phyloP scores from a whole-genome alignment of 2,797 vertebrate species.

The Sylvia borin region DNA sequence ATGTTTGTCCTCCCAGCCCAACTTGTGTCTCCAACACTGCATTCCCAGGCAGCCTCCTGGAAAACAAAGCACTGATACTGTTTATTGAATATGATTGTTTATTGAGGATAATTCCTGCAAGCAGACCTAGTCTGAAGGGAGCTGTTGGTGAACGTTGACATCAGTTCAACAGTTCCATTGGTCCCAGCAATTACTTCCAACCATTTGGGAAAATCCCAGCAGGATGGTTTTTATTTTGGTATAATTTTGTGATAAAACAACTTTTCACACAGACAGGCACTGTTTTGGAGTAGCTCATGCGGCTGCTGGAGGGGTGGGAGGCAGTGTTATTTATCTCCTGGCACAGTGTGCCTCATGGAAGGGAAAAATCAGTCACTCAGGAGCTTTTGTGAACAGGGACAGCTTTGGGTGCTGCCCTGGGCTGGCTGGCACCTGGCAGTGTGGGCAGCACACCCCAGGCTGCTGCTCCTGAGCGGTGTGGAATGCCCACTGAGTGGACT shows the following conservation, averaged over 20 bases:
- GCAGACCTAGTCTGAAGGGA: background rate
- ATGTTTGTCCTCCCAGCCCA: background rate
- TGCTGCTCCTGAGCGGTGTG: fast-evolving
- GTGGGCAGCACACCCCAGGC: background rate
- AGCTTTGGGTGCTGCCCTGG: background rate
- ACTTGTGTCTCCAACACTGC: background rate
- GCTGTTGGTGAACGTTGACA: background rate
- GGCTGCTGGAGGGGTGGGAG: background rate
- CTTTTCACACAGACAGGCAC: fast-evolving
- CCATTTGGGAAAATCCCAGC: background rate
- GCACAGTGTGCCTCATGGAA: background rate
- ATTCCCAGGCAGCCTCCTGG: background rate
- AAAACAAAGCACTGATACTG: background rate
- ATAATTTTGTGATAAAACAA: background rate
- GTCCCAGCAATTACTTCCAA: background rate
- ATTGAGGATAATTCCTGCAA: background rate
- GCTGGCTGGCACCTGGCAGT: background rate
- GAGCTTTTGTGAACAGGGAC: background rate
- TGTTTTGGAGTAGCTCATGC: background rate
- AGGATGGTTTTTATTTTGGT: background rate
- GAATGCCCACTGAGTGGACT: background rate
- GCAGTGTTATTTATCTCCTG: background rate
- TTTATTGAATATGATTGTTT: background rate
- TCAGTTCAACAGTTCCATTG: background rate
- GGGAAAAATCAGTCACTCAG: background rate